Evolutionary conservation across 2,888 invertebrate genomes (phyloP).

Genomic region (Strigamia crassipes): DNA sequence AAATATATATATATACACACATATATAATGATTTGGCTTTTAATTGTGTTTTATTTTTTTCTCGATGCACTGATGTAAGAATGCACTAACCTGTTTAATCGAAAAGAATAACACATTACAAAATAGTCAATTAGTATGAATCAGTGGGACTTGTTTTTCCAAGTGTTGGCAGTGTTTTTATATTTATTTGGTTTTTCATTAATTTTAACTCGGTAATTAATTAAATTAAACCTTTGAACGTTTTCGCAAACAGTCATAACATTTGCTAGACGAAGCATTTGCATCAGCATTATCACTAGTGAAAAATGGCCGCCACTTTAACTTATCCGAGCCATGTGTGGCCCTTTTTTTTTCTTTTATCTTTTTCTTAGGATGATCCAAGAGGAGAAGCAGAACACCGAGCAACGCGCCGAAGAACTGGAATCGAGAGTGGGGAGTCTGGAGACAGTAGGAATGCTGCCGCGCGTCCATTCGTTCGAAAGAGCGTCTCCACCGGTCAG

Average conservation of each 20-base stretch:
- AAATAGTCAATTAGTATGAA: too few species aligned
- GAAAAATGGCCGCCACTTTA: constrained; percentile 1
- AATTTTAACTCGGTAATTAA: neutral
- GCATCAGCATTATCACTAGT: neutral
- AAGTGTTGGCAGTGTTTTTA: too few species aligned
- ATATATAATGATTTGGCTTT: neutral
- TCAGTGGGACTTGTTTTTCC: too few species aligned
- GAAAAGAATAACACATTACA: neutral
- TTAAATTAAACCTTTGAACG: neutral
- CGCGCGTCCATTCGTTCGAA: constrained; percentile 52
- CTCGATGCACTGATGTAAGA: constrained; percentile 35
- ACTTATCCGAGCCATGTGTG: constrained; percentile 7
- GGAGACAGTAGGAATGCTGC: constrained; percentile 73
- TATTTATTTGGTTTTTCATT: too few species aligned
- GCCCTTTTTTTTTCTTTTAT: neutral
- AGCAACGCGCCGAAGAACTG: constrained; percentile 94
- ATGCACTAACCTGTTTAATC: neutral
- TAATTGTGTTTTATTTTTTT: neutral
- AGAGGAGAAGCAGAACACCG: constrained; percentile 96
- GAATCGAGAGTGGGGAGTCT: constrained; percentile 95
- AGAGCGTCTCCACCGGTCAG: constrained; percentile 73
- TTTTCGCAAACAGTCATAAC: neutral
- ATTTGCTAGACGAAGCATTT: constrained; percentile 13
- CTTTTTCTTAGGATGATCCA: constrained; percentile 65
- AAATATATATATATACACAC: too few species aligned